These are phyloP conservation scores for Antechinus flavipes DNA, from an alignment of 2,113 vertebrate genomes.

Conservation along the genomic window DNA sequence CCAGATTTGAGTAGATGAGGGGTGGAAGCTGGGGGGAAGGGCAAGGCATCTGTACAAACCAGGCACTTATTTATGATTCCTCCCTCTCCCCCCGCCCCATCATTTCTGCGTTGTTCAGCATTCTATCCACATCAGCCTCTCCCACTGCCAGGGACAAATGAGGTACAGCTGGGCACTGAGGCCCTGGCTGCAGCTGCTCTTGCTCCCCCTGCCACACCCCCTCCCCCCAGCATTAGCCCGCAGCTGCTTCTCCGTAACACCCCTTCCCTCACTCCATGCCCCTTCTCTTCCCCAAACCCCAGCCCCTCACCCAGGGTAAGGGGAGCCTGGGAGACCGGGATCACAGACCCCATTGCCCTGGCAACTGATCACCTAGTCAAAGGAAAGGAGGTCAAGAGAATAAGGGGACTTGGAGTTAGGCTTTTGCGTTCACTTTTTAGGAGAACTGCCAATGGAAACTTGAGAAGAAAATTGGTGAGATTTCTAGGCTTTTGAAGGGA, in stretches of 20 bases:
- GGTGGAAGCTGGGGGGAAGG: constrained; percentile 36
- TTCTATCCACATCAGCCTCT: constrained; percentile 63
- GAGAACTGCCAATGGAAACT: background rate
- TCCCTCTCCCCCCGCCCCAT: constrained; percentile 31
- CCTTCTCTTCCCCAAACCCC: constrained; percentile 59
- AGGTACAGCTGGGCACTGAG: constrained; percentile 75
- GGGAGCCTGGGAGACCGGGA: constrained; percentile 42
- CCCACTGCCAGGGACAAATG: constrained; percentile 74
- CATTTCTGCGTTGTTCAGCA: constrained; percentile 42
- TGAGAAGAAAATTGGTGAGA: background rate
- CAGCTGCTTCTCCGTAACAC: constrained; percentile 57
- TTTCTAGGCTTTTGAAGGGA: background rate
- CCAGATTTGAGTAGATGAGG: constrained; percentile 41
- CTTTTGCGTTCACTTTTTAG: constrained; percentile 24
- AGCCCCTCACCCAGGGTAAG: constrained; percentile 13
- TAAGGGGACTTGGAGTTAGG: background rate
- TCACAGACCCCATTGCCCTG: constrained; percentile 52
- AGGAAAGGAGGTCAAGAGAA: constrained; percentile 30
- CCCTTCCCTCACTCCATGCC: background rate
- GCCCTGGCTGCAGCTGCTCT: constrained; percentile 67
- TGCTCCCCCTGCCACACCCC: constrained; percentile 32
- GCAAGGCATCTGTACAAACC: constrained; percentile 50
- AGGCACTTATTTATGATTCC: constrained; percentile 71
- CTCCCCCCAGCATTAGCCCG: constrained; percentile 46
- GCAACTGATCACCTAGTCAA: constrained; percentile 44